phyloP scores from a whole-genome alignment of 2,888 invertebrate species.

The Lasioglossum zephyrum region DNA sequence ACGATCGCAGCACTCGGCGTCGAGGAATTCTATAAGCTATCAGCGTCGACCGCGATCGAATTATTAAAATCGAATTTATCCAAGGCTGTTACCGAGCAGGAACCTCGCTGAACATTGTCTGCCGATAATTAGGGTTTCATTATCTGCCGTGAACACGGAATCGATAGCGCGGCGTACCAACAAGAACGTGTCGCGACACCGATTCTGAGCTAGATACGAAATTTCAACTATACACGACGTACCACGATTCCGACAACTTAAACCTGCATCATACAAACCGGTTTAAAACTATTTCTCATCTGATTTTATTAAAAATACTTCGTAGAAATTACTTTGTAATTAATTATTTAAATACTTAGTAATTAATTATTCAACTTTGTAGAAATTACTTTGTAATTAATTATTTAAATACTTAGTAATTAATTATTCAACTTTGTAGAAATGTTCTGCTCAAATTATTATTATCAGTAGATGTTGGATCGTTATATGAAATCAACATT shows the following conservation, averaged over 20 bases:
- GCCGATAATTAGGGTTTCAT: constrained; percentile 49
- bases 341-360: too few species aligned
- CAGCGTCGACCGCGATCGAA: not conserved
- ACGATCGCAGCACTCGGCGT: not conserved
- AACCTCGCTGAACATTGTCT: constrained; percentile 29
- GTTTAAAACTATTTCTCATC: too few species aligned
- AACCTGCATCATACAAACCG: too few species aligned
- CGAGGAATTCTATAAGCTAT: not conserved
- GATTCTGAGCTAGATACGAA: not conserved
- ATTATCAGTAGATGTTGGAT: too few species aligned
- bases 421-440: too few species aligned
- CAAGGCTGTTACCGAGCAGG: constrained; percentile 1
- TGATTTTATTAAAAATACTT: too few species aligned
- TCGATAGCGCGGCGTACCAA: constrained; percentile 19
- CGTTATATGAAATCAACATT: too few species aligned
- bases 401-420: too few species aligned
- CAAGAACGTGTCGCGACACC: not conserved
- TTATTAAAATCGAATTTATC: constrained; percentile 23
- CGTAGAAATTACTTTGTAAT: too few species aligned
- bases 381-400: too few species aligned
- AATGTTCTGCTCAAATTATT: not conserved
- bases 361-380: too few species aligned
- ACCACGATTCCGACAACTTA: not conserved
- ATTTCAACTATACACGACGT: not conserved
- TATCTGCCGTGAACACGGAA: constrained; percentile 32